Conservation (phyloP, 2,888 invertebrate species). For the Heterodera filipjevi region DNA sequence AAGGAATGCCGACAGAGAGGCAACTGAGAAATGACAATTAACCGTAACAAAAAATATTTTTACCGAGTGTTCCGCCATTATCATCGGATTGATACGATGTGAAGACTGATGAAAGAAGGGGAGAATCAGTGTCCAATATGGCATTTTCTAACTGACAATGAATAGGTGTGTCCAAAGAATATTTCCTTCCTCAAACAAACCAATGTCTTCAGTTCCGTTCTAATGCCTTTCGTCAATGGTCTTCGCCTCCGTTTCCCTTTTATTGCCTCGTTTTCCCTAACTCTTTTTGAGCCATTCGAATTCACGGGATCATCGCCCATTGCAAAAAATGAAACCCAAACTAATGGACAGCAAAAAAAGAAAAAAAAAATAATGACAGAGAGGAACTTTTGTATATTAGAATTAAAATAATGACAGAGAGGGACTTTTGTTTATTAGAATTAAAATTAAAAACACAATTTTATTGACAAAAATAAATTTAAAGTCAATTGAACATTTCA, state of each 20-base stretch:
- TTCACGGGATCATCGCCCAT: neutral
- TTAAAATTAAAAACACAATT: too few species aligned
- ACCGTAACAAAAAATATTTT: neutral
- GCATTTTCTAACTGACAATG: slow-evolving; percentile 10
- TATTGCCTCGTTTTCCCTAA: neutral
- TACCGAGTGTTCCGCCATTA: neutral
- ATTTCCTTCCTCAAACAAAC: neutral
- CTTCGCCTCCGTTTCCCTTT: slow-evolving; percentile 32
- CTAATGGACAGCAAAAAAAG: too few species aligned
- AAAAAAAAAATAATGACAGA: too few species aligned
- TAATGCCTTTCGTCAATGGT: slow-evolving; percentile 36
- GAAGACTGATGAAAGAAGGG: neutral
- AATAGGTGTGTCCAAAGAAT: too few species aligned
- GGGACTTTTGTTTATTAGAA: too few species aligned
- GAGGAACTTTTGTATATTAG: too few species aligned
- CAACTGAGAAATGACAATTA: slow-evolving; percentile 18
- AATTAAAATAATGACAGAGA: too few species aligned
- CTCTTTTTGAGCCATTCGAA: neutral
- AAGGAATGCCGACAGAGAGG: slow-evolving; percentile 32
- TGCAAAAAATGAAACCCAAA: neutral
- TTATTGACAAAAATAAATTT: too few species aligned
- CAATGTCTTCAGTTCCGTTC: slow-evolving; percentile 32
- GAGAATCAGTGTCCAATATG: slow-evolving; percentile 3
- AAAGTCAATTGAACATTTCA: too few species aligned
- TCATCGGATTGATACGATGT: neutral